Conservation (phyloP, 1,140 invertebrate species). For the Laodelphax striatellus region DNA sequence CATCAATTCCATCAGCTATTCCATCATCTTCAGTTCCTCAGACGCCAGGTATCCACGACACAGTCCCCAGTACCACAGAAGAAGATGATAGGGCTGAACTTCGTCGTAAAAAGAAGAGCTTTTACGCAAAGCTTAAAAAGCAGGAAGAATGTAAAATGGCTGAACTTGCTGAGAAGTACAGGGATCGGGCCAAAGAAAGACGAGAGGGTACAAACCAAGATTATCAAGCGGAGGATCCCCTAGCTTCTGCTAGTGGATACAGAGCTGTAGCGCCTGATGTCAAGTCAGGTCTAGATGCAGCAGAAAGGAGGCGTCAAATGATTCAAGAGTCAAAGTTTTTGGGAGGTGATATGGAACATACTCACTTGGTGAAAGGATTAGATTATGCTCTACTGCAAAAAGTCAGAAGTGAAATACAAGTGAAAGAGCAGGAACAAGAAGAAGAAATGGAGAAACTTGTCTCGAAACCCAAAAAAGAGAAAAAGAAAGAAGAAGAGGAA, state of each 20-base stretch:
- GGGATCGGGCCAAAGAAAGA: conserved; percentile 87
- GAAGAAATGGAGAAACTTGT: conserved; percentile 66
- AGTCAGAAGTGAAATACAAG: conserved; percentile 72
- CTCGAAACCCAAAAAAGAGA: conserved; percentile 40
- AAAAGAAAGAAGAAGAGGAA: conserved; percentile 52
- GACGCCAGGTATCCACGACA: conserved; percentile 11
- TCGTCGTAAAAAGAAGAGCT: conserved; percentile 75
- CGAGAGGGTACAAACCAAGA: conserved; percentile 77
- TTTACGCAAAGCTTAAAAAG: conserved; percentile 88
- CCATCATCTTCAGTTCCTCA: conserved; percentile 28
- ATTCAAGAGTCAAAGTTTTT: conserved; percentile 99
- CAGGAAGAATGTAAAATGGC: conserved; percentile 93
- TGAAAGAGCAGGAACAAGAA: conserved; percentile 72
- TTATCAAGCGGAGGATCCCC: conserved; percentile 69
- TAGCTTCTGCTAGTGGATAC: conserved; percentile 82
- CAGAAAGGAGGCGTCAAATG: conserved; percentile 87
- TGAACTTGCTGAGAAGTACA: conserved; percentile 88
- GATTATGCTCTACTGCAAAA: conserved; percentile 99
- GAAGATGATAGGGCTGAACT: conserved; percentile 53
- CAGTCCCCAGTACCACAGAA: conserved; percentile 11
- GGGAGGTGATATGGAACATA: conserved; percentile 99
- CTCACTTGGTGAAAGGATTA: conserved; percentile 98
- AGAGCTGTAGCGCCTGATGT: conserved; percentile 89
- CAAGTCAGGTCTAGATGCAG: conserved; percentile 86
- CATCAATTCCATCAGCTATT: conserved; percentile 41